Percentiles rank a stretch among this genome's conserved stretches.
phyloP scores from a whole-genome alignment of 2,888 invertebrate species.

The Hirtodrosophila alboralis region DNA sequence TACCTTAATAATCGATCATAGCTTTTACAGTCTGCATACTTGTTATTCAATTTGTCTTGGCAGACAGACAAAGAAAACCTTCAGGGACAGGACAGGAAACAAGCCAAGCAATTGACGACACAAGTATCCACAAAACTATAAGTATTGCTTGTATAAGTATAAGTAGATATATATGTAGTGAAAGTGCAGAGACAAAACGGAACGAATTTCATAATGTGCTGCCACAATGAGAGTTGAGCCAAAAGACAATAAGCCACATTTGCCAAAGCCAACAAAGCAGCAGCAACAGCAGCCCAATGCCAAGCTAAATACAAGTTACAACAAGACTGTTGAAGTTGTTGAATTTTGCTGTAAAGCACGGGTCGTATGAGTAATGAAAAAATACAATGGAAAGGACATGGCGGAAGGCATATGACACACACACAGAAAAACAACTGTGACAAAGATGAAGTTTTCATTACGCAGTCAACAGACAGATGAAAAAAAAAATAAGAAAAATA shows the following conservation, averaged over 20 bases:
- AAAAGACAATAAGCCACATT: constrained; percentile 39
- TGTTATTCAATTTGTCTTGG: constrained; percentile 47
- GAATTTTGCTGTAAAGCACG: constrained; percentile 14
- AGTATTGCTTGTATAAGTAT: constrained; percentile 3
- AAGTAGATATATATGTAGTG: constrained; percentile 40
- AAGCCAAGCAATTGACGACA: constrained; percentile 47
- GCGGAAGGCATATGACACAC: constrained; percentile 30
- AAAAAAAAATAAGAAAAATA: neutral
- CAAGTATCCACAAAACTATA: constrained; percentile 4
- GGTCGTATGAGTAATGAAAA: constrained; percentile 73
- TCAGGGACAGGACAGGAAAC: constrained; percentile 41
- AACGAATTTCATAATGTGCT: constrained; percentile 35
- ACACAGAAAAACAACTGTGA: constrained; percentile 48
- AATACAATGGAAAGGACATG: constrained; percentile 27
- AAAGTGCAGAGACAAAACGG: constrained; percentile 52
- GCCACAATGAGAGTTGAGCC: constrained; percentile 4
- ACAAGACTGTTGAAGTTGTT: constrained; percentile 18
- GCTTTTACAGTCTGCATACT: constrained; percentile 22
- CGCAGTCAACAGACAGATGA: constrained; percentile 48
- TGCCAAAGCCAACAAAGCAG: constrained; percentile 32
- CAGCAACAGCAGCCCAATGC: constrained; percentile 34
- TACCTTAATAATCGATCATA: constrained; percentile 31
- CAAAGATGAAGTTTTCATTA: constrained; percentile 78
- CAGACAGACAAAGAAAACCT: constrained; percentile 25
- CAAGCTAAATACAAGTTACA: constrained; percentile 53